These are phyloP conservation scores for Ceratotherium simum DNA, from an alignment of 2,113 vertebrate genomes.

Conservation along the genomic window DNA sequence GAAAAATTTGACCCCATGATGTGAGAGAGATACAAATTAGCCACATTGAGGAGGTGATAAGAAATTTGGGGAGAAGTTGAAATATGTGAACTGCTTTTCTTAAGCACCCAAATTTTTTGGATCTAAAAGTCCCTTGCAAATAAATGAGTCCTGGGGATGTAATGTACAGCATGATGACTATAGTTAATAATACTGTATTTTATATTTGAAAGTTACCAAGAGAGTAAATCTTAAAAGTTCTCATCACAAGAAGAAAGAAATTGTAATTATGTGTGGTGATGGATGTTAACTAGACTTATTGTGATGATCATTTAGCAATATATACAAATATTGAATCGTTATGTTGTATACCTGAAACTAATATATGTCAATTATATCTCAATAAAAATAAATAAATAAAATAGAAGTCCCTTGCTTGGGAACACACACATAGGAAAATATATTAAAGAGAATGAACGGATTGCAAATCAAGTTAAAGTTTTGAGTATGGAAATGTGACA, in stretches of 20 bases:
- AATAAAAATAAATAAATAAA: neutral
- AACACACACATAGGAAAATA: neutral
- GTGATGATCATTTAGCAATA: neutral
- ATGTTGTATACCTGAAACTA: neutral
- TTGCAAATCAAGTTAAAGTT: neutral
- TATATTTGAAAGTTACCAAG: neutral
- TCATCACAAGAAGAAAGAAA: neutral
- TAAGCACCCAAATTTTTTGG: neutral
- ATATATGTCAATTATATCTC: neutral
- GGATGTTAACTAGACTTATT: neutral
- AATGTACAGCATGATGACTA: neutral
- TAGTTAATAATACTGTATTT: neutral
- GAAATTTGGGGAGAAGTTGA: neutral
- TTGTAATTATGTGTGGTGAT: neutral
- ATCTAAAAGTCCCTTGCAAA: neutral
- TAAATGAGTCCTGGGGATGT: neutral
- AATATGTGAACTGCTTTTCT: conserved; percentile 12
- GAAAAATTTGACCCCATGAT: neutral
- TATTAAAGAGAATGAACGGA: neutral
- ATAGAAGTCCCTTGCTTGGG: neutral
- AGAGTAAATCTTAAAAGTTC: neutral
- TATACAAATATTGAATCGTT: neutral
- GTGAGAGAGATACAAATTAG: neutral
- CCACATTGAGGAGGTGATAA: neutral
- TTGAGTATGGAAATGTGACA: neutral